These are phyloP conservation scores for Hexactinellida sp. DNA, from an alignment of 37 sponge, comb jelly and placozoan genomes.

Conservation along the genomic window DNA sequence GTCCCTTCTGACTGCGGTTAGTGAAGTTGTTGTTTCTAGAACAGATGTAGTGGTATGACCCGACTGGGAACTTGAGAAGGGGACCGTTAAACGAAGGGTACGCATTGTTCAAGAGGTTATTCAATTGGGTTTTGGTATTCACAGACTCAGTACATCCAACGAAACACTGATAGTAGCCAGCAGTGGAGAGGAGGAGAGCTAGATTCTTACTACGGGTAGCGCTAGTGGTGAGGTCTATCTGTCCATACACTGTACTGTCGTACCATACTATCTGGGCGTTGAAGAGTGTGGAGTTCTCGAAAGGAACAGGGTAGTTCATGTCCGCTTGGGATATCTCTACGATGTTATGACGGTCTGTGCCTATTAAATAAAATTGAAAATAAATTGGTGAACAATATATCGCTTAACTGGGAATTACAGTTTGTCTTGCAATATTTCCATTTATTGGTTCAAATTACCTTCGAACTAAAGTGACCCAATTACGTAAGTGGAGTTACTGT, in stretches of 20 bases:
- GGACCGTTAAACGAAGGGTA: constrained; percentile 75
- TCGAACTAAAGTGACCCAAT: not conserved
- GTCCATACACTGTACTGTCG: not conserved
- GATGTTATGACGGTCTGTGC: constrained; percentile 85
- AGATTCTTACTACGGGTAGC: constrained; percentile 1
- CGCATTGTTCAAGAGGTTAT: constrained; percentile 80
- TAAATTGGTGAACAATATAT: too few relatives aligned
- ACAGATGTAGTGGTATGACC: constrained; percentile 80
- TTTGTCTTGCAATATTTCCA: too few relatives aligned
- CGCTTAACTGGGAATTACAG: too few relatives aligned
- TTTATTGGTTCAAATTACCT: too few relatives aligned
- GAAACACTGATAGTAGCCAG: constrained; percentile 65
- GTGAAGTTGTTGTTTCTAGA: constrained; percentile 97
- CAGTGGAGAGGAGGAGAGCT: constrained; percentile 45
- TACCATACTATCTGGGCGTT: constrained; percentile 47
- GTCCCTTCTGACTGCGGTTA: constrained; percentile 96
- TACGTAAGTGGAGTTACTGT: not conserved
- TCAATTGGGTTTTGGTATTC: constrained; percentile 24
- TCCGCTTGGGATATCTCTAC: constrained; percentile 47
- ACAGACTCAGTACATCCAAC: constrained; percentile 25
- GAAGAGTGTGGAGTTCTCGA: constrained; percentile 54
- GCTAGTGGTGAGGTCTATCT: not conserved
- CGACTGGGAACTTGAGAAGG: constrained; percentile 47
- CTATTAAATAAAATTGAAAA: constrained; percentile 23
- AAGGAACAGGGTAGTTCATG: constrained; percentile 78